These are phyloP conservation scores for Sparidentex hasta DNA, from an alignment of 2,797 vertebrate species.

Conservation along the genomic window DNA sequence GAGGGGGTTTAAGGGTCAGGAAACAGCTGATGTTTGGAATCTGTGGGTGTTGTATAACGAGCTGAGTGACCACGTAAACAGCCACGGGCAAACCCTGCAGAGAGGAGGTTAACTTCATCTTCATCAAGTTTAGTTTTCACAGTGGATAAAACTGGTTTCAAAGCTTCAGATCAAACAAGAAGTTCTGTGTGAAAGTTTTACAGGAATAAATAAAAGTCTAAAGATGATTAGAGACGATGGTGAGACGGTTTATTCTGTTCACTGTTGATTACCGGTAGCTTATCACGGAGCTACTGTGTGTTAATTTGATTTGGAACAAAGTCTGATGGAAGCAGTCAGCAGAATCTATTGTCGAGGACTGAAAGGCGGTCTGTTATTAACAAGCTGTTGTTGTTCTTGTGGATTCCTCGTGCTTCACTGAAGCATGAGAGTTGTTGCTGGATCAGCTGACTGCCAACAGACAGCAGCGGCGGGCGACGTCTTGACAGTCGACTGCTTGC, in stretches of 20 bases:
- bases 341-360: not conserved
- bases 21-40: slow-evolving; percentile 49
- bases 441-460: not conserved
- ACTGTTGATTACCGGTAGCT: not conserved
- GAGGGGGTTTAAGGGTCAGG: slow-evolving; percentile 7
- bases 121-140: rapidly evolving
- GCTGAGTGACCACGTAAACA: slow-evolving; percentile 21
- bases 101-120: slow-evolving; percentile 10
- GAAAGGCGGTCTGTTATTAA: not conserved
- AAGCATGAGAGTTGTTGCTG: not conserved
- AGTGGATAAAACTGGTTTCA: not conserved
- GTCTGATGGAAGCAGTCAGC: not conserved
- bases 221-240: not conserved
- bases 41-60: slow-evolving; percentile 45
- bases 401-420: not conserved
- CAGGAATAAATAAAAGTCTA: not conserved
- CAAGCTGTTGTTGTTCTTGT: no score
- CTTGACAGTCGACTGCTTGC: no score
- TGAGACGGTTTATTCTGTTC: not conserved
- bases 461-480: not conserved
- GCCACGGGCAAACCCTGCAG: not conserved
- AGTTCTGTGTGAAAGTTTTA: not conserved
- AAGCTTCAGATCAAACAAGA: not conserved
- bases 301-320: not conserved
- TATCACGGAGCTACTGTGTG: no score